phyloP scores from a whole-genome alignment of 2,113 vertebrate genomes.

The Rhipidura dahli region DNA sequence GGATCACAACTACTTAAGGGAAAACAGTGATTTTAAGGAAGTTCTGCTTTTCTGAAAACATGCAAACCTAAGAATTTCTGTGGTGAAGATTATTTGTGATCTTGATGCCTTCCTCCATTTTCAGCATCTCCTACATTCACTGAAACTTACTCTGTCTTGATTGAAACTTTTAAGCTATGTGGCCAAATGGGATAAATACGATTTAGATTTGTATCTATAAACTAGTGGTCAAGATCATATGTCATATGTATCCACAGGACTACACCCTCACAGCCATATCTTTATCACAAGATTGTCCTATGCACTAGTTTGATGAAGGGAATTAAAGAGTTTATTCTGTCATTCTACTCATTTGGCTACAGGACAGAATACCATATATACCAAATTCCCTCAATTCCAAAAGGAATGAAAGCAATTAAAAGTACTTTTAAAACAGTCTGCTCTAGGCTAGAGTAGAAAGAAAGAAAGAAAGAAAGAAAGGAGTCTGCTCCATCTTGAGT shows the following conservation, averaged over 20 bases:
- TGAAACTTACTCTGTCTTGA: background rate
- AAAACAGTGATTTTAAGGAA: background rate
- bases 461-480: background rate
- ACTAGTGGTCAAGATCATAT: background rate
- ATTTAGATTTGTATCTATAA: background rate
- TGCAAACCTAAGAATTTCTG: background rate
- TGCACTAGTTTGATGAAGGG: background rate
- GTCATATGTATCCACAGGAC: background rate
- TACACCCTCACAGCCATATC: background rate
- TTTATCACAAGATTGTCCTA: background rate
- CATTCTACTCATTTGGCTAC: background rate
- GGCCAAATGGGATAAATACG: background rate
- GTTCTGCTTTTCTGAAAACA: background rate
- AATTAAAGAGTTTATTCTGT: background rate
- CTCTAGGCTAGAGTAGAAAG: background rate
- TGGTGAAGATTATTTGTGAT: background rate
- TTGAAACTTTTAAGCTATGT: background rate
- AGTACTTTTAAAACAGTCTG: background rate
- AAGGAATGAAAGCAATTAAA: background rate
- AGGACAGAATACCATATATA: background rate
- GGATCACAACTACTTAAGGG: background rate
- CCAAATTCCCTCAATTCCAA: background rate
- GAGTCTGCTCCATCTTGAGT: background rate
- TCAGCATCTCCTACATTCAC: background rate
- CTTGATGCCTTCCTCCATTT: background rate